Base-by-base conservation (phyloP, 2,797 vertebrate species). In the Nannoperca obscura region DNA sequence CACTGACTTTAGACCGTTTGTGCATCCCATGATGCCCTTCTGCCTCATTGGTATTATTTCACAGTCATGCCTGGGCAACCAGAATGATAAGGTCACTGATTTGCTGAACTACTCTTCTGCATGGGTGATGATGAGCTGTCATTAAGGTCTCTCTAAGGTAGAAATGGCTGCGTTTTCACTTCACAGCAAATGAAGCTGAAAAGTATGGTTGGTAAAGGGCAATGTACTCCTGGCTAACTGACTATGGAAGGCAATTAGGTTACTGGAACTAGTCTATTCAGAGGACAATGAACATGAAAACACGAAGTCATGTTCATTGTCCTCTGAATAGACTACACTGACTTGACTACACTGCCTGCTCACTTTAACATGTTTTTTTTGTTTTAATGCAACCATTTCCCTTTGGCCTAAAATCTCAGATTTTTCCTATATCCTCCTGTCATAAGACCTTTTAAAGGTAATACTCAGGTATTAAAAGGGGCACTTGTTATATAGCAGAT, bases 161-260 rank as follows among this genome's bases (percentile, higher is more conserved):
- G 65, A 85, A 90, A 81, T 63, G 64, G 54, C 76, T 6, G 61
- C 71, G 63, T 79, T 91, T 85, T 88, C 73, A 47, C 76, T 86
- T 84, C 66, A 65, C 59, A 59, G 71, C 65, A 80, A 91, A 88
- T 89, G 63, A 84, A 85, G 86, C 84, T 70, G 69, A 78, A 81
- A 83, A 79, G 44, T 67, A 54, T 49, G 65, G 2, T 40, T 57
- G 42, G n/a, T 83, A 90, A 90, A 81, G 67, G 58, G 30, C 63
- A 59, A 81, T 78, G 82, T 82, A 70, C 76, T 76, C 57, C 80
- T 81, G 65, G 72, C 22, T 79, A 85, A 86, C 72, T 60, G 62
- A 80, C 82, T 78, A 42, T 20, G 40, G 80, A 78, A 85, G 85
- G 85, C 75, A 49, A 71, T 82, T 87, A 75, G 67, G 32, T 75